Conservation (phyloP, 2,888 invertebrate species). For the Artemia sinica region DNA sequence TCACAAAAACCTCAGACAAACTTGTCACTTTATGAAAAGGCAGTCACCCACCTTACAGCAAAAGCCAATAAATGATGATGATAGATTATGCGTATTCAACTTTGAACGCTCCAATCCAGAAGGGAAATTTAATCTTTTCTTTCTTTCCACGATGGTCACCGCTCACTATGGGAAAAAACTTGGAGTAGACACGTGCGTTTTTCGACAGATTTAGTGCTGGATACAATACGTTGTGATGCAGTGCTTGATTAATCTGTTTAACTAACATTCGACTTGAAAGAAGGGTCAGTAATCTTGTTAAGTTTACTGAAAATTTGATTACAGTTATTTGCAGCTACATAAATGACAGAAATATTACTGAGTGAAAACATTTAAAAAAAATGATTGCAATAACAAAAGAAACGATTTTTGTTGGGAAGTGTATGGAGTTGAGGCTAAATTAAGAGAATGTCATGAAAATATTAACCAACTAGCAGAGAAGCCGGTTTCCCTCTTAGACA, state of each 20-base stretch:
- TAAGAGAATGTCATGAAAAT: too few relatives aligned
- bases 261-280: background rate
- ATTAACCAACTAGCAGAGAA: too few relatives aligned
- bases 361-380: too few relatives aligned
- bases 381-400: too few relatives aligned
- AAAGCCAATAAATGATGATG: background rate
- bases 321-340: too few relatives aligned
- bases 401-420: too few relatives aligned
- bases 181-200: background rate
- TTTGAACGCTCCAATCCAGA: background rate
- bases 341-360: too few relatives aligned
- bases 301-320: background rate
- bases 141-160: constrained; percentile 2
- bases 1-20: too few relatives aligned
- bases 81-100: constrained; percentile 1
- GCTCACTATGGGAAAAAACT: constrained; percentile 7
- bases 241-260: constrained; percentile 10
- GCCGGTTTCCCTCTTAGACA: too few relatives aligned
- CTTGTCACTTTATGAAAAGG: too few relatives aligned
- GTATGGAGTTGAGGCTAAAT: too few relatives aligned
- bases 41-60: too few relatives aligned
- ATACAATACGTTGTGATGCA: background rate
- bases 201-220: constrained; percentile 10
- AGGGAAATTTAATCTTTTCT: constrained; percentile 12
- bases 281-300: constrained; percentile 8